Evolutionary conservation across 2,888 invertebrate genomes (phyloP).

Genomic region (Halictus quadricinctus): DNA sequence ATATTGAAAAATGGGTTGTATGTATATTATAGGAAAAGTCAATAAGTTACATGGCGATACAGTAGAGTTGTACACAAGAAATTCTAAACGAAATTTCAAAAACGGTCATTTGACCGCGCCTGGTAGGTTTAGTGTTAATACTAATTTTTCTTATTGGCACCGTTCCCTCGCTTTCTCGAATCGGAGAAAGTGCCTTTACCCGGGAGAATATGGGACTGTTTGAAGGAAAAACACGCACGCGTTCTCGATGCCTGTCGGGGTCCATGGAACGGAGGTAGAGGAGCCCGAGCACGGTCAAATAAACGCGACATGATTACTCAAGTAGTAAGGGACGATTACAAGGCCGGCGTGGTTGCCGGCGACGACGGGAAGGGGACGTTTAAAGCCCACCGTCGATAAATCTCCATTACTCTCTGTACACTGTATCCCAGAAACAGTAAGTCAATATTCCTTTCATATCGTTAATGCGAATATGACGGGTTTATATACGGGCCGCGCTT

Average conservation of each 20-base stretch:
- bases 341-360: slow-evolving; percentile 21
- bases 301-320: slow-evolving; percentile 32
- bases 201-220: neutral
- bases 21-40: too few relatives aligned
- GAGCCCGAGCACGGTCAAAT: neutral
- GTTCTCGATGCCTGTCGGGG: neutral
- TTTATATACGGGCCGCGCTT: slow-evolving; percentile 64
- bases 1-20: too few relatives aligned
- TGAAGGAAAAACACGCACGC: neutral
- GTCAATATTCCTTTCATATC: slow-evolving; percentile 70
- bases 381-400: slow-evolving; percentile 56
- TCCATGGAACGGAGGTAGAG: neutral
- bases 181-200: neutral
- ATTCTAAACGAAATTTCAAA: too few relatives aligned
- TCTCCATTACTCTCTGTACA: slow-evolving; percentile 61
- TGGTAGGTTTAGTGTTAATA: too few relatives aligned
- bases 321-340: slow-evolving; percentile 47
- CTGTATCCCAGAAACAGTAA: slow-evolving; percentile 56
- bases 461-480: slow-evolving; percentile 65
- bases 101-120: too few relatives aligned
- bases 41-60: too few relatives aligned
- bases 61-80: too few relatives aligned
- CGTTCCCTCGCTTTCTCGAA: neutral
- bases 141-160: neutral
- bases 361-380: slow-evolving; percentile 21